Conservation (phyloP, 1,140 invertebrate species). For the Diabrotica undecimpunctata region DNA sequence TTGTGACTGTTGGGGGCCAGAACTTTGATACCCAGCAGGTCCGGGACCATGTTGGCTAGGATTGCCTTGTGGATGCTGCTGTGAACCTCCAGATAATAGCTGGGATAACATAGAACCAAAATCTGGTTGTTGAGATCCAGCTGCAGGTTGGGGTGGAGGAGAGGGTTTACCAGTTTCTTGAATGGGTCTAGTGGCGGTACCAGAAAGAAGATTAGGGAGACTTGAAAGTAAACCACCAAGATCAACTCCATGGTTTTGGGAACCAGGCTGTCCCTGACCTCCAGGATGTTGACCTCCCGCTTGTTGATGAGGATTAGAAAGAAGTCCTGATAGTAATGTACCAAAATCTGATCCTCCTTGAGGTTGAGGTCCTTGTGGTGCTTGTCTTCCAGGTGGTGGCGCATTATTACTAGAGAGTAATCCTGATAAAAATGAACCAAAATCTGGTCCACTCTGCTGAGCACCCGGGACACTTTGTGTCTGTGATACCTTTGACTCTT, state of each 20-base stretch:
- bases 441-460: constrained; percentile 9
- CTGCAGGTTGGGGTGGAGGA: neutral
- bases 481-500: constrained; percentile 4
- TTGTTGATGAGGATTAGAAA: constrained; percentile 1
- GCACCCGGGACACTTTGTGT: neutral
- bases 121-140: neutral
- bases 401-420: constrained; percentile 16
- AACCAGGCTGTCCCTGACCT: neutral
- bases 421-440: constrained; percentile 24
- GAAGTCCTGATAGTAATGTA: constrained; percentile 3
- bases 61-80: constrained; percentile 3
- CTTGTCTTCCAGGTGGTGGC: neutral
- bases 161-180: constrained; percentile 20
- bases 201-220: neutral
- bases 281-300: neutral
- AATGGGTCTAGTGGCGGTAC: constrained; percentile 22
- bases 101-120: constrained; percentile 1
- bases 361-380: neutral
- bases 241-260: constrained; percentile 2
- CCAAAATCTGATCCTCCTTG: neutral
- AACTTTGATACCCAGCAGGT: neutral
- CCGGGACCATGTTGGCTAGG: neutral
- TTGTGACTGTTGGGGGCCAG: constrained; percentile 12
- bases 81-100: constrained; percentile 1
- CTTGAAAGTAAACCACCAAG: constrained; percentile 3